phyloP scores from a whole-genome alignment of 2,797 vertebrate genomes.

The Lepilemur septentrionalis region DNA sequence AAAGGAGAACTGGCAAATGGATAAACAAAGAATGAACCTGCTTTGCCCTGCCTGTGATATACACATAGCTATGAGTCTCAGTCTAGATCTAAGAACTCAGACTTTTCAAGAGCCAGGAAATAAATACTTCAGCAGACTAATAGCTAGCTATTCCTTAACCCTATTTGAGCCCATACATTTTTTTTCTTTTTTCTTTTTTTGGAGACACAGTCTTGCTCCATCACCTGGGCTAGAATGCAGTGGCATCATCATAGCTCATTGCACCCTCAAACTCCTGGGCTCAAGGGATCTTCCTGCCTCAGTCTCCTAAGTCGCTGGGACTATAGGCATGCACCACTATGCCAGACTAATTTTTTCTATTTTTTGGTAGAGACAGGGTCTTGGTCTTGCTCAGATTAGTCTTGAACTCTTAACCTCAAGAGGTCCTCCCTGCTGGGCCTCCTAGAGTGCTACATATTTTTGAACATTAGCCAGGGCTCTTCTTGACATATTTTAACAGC shows the following conservation, averaged over 20 bases:
- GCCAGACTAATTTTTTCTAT: too few species aligned
- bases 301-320: too few species aligned
- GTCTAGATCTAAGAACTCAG: not conserved
- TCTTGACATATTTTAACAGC: not conserved
- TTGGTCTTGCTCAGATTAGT: too few species aligned
- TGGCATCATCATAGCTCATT: too few species aligned
- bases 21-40: not conserved
- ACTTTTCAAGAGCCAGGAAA: not conserved
- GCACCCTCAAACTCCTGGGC: too few species aligned
- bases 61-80: not conserved
- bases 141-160: not conserved
- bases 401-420: too few species aligned
- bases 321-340: too few species aligned
- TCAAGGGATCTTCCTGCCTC: too few species aligned
- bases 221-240: not conserved
- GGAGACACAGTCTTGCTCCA: not conserved
- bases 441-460: too few species aligned
- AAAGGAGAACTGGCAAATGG: conserved; percentile 43
- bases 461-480: not conserved
- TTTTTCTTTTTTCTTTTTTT: not conserved
- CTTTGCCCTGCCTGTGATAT: not conserved
- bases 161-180: not conserved
- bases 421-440: too few species aligned
- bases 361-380: too few species aligned
- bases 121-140: not conserved